Percentiles rank a stretch among this genome's conserved stretches.
These are phyloP conservation scores for Rotaria sp. DNA, from an alignment of 2,888 invertebrate species.

Conservation along the genomic window DNA sequence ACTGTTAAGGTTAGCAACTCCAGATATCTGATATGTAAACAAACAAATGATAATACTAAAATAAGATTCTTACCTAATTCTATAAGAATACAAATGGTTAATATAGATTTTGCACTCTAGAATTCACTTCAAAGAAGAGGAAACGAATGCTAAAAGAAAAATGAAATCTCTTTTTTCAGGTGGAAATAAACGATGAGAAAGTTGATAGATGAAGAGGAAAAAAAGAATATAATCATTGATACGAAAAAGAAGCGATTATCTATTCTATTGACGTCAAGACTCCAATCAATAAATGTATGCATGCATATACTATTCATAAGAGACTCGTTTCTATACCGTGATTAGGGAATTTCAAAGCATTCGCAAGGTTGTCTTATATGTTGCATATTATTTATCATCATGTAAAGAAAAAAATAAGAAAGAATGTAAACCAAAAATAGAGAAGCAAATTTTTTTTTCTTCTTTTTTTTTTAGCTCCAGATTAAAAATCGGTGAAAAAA, in stretches of 20 bases:
- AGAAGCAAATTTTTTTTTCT: background rate
- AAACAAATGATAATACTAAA: background rate
- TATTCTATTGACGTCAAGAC: background rate
- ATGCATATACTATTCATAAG: background rate
- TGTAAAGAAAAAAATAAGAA: background rate
- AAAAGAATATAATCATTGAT: background rate
- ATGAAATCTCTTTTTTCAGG: background rate
- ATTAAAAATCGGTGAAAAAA: background rate
- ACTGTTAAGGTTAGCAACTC: background rate
- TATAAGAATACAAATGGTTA: too few species aligned
- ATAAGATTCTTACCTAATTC: background rate
- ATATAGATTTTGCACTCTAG: too few species aligned
- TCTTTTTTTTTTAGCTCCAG: background rate
- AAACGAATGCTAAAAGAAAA: background rate
- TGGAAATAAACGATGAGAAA: background rate
- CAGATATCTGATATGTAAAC: background rate
- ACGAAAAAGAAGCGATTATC: background rate
- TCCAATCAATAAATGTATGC: background rate
- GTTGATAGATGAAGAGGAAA: background rate
- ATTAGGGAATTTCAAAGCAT: background rate
- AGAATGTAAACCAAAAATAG: too few species aligned
- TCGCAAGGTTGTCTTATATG: background rate
- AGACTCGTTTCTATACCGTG: background rate
- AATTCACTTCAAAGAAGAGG: too few species aligned
- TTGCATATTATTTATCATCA: background rate